These are phyloP conservation scores for Stichodactyla helianthus DNA, from an alignment of 64 coral and sea anemone genomes.

Conservation along the genomic window DNA sequence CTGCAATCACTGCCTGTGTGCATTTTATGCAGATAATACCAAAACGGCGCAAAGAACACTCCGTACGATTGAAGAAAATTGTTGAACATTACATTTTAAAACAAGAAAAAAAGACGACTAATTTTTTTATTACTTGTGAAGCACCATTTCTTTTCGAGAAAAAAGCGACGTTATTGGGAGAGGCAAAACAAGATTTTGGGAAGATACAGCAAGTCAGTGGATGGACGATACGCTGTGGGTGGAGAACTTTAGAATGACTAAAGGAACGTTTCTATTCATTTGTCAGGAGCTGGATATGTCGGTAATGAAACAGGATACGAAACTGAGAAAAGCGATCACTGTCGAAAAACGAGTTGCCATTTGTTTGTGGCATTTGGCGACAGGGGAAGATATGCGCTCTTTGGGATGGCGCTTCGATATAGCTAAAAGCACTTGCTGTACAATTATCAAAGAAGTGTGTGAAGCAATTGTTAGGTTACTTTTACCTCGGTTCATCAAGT, in stretches of 20 bases:
- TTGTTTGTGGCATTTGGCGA: constrained; percentile 34
- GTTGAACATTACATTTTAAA: not conserved
- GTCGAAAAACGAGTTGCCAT: constrained; percentile 28
- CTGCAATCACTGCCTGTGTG: not conserved
- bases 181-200: too few relatives aligned
- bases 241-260: too few relatives aligned
- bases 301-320: constrained; percentile 12
- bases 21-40: not conserved
- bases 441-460: constrained; percentile 7
- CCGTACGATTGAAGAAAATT: not conserved
- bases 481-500: too few relatives aligned
- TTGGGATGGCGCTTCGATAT: constrained; percentile 25
- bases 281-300: not conserved
- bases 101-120: not conserved
- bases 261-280: constrained; percentile 8
- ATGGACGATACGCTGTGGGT: too few relatives aligned
- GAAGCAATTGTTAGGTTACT: not conserved
- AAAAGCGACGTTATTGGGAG: too few relatives aligned
- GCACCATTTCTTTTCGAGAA: too few relatives aligned
- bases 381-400: constrained; percentile 27
- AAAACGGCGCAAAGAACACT: not conserved
- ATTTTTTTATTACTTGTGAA: too few relatives aligned
- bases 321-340: constrained; percentile 24
- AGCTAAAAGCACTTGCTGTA: not conserved
- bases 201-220: too few relatives aligned